Evolutionary conservation across 2,888 invertebrate species (phyloP), one percentile per base, ranked within the genome.

Genomic region (Myopa testacea): DNA sequence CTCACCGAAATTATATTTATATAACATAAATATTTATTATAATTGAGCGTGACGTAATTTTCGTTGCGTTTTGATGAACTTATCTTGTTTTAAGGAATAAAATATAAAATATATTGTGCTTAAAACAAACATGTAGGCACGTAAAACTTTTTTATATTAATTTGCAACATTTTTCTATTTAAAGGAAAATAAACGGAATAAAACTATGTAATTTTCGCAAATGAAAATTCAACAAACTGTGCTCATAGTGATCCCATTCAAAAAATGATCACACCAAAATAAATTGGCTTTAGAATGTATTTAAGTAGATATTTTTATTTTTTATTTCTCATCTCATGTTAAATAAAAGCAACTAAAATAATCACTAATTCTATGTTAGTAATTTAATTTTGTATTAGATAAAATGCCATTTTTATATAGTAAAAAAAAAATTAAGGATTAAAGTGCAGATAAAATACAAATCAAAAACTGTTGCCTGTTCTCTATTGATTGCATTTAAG

Each of bases 341-440:
- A 74, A 55, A 73, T 71, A 62, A 52, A 73, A 62, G 10, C 4
- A 38, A 72, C 19, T 7, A 37, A 52, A 55, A 26, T 71, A 52
- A 65, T 58, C 58, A 58, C 19, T 75, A 37, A 85, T 81, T 85
- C 83, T 84, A 85, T 78, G 84, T 85, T 85, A 84, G 84, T 84
- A 85, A 67, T 67, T 75, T 75, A 74, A 63, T 82, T 81, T 85
- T 85, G 84, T 83, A 85, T 86, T 86, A 86, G 86, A 84, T 83
- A 85, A 84, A 86, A 86, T 85, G 86, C 86, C 86, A 86, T 86
- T 86, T 86, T 86, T 86, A 85, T 86, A 86, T 85, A 84, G 84
- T 85, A 85, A 76, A 79, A 79, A 79, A 79, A 81, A 79, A 79
- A 81, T 79, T 78, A 79, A 81, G 81, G 80, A 71, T 77, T 67